phyloP scores from a whole-genome alignment of 53 echinoderm and acorn worm genomes.

The Henricia sp. region DNA sequence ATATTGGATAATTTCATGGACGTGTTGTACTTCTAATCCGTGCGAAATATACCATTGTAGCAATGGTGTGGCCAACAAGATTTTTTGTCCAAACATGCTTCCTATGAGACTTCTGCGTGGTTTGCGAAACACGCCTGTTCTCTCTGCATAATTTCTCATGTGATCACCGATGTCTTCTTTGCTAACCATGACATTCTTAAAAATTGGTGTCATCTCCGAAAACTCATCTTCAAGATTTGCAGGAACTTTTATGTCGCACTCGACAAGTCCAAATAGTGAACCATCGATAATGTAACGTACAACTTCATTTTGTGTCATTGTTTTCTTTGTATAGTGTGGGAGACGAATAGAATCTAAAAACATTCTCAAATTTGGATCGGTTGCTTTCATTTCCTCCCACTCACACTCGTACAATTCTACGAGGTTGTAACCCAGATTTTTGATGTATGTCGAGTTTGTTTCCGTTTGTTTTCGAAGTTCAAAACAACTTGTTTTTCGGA shows the following conservation, averaged over 20 bases:
- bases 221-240: conserved; percentile 24
- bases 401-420: conserved; percentile 11
- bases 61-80: no score
- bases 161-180: no score
- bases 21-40: no score
- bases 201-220: no score
- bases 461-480: neutral
- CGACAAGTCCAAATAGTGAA: conserved; percentile 51
- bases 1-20: no score
- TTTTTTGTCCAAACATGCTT: no score
- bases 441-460: neutral
- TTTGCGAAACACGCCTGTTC: no score
- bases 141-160: no score
- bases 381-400: neutral
- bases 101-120: no score
- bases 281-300: conserved; percentile 18
- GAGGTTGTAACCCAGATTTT: neutral
- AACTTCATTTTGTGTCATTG: conserved; percentile 8
- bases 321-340: conserved; percentile 2
- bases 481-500: neutral
- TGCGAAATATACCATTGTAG: no score
- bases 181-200: no score
- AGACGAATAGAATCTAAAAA: neutral
- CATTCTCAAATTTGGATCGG: neutral
- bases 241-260: conserved; percentile 63